Evolutionary conservation across 2,888 invertebrate species (phyloP), one percentile per base, ranked within the genome.

Genomic region (Eupeodes latifasciatus): DNA sequence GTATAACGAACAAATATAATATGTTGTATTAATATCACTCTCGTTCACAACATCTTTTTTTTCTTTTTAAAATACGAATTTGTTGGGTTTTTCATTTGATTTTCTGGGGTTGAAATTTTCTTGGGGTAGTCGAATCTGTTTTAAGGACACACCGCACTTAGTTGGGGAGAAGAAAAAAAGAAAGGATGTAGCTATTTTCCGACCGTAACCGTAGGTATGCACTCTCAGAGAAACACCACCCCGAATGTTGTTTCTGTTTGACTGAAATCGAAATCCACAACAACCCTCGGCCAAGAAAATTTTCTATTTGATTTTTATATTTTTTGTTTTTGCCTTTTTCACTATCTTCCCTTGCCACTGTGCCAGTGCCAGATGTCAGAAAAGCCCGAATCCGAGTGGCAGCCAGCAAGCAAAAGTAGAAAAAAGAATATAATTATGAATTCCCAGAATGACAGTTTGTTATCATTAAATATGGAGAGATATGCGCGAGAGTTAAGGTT

Each of bases 171-270:
- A 79, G 19, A 16, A 79, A 59, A 4, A 9, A 40, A 75, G 19
- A 16, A 79, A 59, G 12, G 40, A 19, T 55, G 27, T 40, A 40
- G 5, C 9, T 40, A 34, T 51, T 69, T 84, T 64, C 72, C 77
- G 71, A 62, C 16, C 53, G 71, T 53, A 62, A 62, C 16, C 53
- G 71, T 53, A 62, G 62, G 71, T 64, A 62, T 79, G 61, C 72
- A 75, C 81, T 81, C 78, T 64, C 72, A 74, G 79, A 87, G 81
- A 88, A 71, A 71, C 69, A 84, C 88, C 78, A 88, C 85, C 85
- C 88, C 85, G 66, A 84, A 75, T 85, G 75, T 88, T 88, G 75
- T 78, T 81, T 75, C 40, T 40, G 40, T 40, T 40, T 40, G 40
- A 40, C 40, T 40, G 40, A 40, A 78, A 88, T 53, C 19, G 55